Evolutionary conservation across 2,113 vertebrate genomes (phyloP), one percentile per base, ranked within the genome.

Genomic region (Ageneiosus marmoratus): DNA sequence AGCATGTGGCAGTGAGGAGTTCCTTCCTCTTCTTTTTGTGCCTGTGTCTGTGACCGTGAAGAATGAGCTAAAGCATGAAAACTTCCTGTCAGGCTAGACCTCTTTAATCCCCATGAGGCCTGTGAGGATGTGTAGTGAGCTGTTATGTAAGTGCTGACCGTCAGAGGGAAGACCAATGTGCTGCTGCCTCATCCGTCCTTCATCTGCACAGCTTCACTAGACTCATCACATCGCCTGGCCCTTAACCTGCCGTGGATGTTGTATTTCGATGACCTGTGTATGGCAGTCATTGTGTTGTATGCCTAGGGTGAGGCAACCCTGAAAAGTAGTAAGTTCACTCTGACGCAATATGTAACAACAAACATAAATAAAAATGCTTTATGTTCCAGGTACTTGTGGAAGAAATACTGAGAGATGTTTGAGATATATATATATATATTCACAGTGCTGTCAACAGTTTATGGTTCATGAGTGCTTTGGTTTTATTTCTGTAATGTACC

Each of bases 61-160:
- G 58, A 81, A 80, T 77, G 56, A 56, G 46, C 58, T 74, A 82
- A 81, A 78, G 67, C 83, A 44, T 65, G 24, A 85, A 84, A 77
- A 80, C 76, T 82, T 85, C 51, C 83, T 83, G 75, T 76, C 69
- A 56, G 72, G 51, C 69, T 70, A 78, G 60, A 78, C 75, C 76
- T 60, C 27, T 67, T 56, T 84, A 84, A 82, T 79, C 75, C 74
- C 74, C 50, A 29, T n/a, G 1, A 16, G 50, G 46, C 48, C 44
- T 72, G 24, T 75, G 37, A 65, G 76, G 58, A 67, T 79, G 69
- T 79, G 32, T 53, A 72, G 50, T 76, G 55, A 81, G 32, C 79
- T 29, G 11, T 83, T 87, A 85, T 8, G 6, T 82, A 84, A 87
- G 76, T 12, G 41, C 41, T 27, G 84, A 74, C 62, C 44, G 72